Percentiles rank a stretch among this genome's conserved stretches.
phyloP scores from a whole-genome alignment of 1,140 invertebrate species.

The Melanaphis sacchari region DNA sequence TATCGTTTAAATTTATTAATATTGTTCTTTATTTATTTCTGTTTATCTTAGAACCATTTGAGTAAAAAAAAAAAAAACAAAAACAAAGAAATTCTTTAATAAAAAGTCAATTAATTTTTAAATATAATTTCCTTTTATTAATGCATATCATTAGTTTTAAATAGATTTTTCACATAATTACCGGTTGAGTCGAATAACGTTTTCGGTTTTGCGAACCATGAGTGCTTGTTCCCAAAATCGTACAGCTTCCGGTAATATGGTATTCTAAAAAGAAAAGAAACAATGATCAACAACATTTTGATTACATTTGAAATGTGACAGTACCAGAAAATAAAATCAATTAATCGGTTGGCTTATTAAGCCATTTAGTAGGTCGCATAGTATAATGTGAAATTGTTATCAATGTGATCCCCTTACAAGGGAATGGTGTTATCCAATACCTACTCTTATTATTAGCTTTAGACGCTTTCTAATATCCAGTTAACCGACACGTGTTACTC shows the following conservation, averaged over 20 bases:
- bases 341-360: slow-evolving; percentile 36
- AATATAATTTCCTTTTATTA: background rate
- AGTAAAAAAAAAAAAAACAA: too few species aligned
- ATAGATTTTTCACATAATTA: slow-evolving; percentile 65
- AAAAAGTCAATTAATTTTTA: slow-evolving; percentile 17
- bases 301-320: background rate
- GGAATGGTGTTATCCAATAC: slow-evolving; percentile 13
- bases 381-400: slow-evolving; percentile 42
- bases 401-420: slow-evolving; percentile 17
- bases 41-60: background rate
- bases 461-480: slow-evolving; percentile 29
- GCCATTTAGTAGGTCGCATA: slow-evolving; percentile 27
- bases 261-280: slow-evolving; percentile 74
- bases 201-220: slow-evolving; percentile 83
- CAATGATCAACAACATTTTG: background rate
- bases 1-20: background rate
- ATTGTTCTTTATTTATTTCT: background rate
- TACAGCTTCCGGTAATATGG: slow-evolving; percentile 88
- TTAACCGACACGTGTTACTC: slow-evolving; percentile 9
- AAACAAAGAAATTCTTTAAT: background rate
- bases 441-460: slow-evolving; percentile 20
- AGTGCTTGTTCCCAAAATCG: slow-evolving; percentile 92
- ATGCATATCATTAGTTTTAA: background rate
- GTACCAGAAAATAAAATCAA: slow-evolving; percentile 4
- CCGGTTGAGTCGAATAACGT: slow-evolving; percentile 87